A percentile compares a stretch with the other conserved stretches of the same genome.
Conservation (phyloP, 1,140 invertebrate species). For the Neotoxoptera formosana region DNA sequence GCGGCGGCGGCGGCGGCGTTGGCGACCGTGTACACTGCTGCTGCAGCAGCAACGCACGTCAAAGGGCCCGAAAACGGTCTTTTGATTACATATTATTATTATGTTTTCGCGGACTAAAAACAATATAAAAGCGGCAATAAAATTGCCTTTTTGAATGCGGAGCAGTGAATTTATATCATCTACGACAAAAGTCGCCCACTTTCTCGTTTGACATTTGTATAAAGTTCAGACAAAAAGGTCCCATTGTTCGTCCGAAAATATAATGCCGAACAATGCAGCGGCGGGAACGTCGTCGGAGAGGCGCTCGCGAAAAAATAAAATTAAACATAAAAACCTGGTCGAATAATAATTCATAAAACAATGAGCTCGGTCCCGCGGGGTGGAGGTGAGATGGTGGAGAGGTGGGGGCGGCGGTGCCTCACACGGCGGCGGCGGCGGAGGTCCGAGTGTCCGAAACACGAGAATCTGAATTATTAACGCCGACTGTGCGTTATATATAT, state of each 20-base stretch:
- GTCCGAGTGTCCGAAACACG: slow-evolving; percentile 51
- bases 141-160: slow-evolving; percentile 21
- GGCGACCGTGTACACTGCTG: no score
- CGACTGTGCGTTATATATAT: not conserved
- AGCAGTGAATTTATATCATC: slow-evolving; percentile 41
- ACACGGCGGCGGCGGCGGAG: not conserved
- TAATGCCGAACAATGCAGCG: slow-evolving; percentile 53
- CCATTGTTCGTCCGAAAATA: slow-evolving; percentile 51
- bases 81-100: slow-evolving; percentile 37
- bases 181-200: slow-evolving; percentile 55
- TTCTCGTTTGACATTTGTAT: slow-evolving; percentile 52
- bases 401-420: not conserved
- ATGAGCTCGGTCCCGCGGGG: not conserved
- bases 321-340: slow-evolving; percentile 49
- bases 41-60: not conserved
- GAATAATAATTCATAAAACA: slow-evolving; percentile 57
- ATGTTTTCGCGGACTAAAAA: slow-evolving; percentile 41
- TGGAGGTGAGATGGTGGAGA: not conserved
- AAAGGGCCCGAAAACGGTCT: slow-evolving; percentile 24
- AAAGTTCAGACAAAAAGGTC: slow-evolving; percentile 53
- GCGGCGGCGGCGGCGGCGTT: not conserved
- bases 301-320: slow-evolving; percentile 35
- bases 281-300: slow-evolving; percentile 14
- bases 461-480: slow-evolving; percentile 46
- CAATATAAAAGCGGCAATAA: slow-evolving; percentile 36